Evolutionary conservation across 2,113 vertebrate species (phyloP).

Genomic region (Phasianus colchicus): DNA sequence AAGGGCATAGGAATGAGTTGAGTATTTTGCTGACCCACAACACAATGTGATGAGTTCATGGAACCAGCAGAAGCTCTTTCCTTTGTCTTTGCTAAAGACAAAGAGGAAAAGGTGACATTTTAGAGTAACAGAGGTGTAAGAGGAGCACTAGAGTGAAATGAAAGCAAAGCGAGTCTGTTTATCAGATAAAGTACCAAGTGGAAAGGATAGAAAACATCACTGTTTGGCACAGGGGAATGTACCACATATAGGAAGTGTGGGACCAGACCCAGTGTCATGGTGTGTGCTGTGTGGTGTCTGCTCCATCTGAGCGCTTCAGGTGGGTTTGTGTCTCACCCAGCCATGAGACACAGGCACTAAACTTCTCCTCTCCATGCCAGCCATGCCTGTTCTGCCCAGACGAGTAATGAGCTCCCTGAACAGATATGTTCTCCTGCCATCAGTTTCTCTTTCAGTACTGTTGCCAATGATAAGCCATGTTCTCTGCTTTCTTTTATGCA

Average conservation of each 20-base stretch:
- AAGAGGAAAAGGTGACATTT: background rate
- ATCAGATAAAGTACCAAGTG: background rate
- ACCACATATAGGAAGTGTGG: background rate
- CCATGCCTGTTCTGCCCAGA: background rate
- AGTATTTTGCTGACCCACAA: background rate
- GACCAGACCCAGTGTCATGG: background rate
- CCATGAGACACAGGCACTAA: background rate
- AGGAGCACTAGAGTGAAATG: background rate
- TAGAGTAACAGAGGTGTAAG: background rate
- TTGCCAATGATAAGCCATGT: background rate
- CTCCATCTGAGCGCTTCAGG: background rate
- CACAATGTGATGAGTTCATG: background rate
- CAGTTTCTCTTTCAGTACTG: background rate
- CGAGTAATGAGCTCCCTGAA: background rate
- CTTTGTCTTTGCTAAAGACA: background rate
- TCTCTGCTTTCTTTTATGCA: background rate
- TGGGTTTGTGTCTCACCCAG: background rate
- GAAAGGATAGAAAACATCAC: slow-evolving; percentile 15
- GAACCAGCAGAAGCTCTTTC: slow-evolving; percentile 29
- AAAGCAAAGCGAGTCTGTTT: background rate
- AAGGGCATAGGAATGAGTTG: background rate
- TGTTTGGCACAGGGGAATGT: background rate
- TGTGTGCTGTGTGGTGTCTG: background rate
- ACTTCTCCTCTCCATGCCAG: background rate
- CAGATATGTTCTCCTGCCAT: background rate